These are phyloP conservation scores for Rhopalosiphum nymphaeae DNA, from an alignment of 2,888 invertebrate species.

Conservation along the genomic window DNA sequence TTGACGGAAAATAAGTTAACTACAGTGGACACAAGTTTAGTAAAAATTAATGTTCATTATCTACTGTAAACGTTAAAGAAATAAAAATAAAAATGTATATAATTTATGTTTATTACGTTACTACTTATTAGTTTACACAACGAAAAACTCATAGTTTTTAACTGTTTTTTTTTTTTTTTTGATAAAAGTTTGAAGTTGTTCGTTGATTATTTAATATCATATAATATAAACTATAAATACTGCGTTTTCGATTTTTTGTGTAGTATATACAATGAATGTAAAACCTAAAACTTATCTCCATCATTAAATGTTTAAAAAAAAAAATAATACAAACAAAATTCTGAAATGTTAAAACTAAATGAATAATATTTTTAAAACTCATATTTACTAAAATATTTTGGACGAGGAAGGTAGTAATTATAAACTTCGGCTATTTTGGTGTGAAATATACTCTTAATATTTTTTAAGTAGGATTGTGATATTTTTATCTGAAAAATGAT, in stretches of 20 bases:
- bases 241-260: neutral
- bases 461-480: too few relatives aligned
- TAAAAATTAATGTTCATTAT: conserved; percentile 8
- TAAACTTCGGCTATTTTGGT: too few relatives aligned
- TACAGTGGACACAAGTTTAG: neutral
- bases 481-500: too few relatives aligned
- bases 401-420: too few relatives aligned
- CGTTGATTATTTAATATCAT: neutral
- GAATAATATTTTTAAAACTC: neutral
- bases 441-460: too few relatives aligned
- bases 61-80: neutral
- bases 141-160: neutral
- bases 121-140: neutral
- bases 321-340: neutral
- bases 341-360: neutral
- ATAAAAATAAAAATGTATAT: neutral
- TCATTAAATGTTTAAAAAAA: neutral
- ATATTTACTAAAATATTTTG: neutral
- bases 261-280: neutral
- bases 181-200: neutral
- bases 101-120: neutral
- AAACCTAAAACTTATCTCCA: neutral
- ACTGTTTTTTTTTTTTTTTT: neutral
- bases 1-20: conserved; percentile 37
- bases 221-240: neutral